Percentiles rank a stretch among this genome's conserved stretches.
Conservation (phyloP, 2,888 invertebrate genomes). For the Drosophila tripunctata region DNA sequence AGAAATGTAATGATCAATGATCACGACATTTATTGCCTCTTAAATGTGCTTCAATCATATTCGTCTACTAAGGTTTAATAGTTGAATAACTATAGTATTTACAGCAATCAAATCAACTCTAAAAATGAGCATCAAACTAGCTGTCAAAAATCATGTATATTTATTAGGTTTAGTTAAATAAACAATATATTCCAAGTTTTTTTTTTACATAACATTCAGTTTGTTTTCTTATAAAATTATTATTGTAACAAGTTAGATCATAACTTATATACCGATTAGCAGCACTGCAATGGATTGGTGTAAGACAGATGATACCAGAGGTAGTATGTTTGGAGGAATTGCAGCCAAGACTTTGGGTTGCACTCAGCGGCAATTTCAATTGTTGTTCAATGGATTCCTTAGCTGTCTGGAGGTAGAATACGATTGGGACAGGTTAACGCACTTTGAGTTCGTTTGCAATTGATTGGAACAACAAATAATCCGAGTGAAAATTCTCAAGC, state of each 20-base stretch:
- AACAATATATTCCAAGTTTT: background rate
- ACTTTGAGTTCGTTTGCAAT: conserved; percentile 56
- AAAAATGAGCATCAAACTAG: background rate
- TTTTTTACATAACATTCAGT: background rate
- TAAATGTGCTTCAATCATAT: no score
- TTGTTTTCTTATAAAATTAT: background rate
- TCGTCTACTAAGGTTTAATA: background rate
- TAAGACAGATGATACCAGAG: background rate
- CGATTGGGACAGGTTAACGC: conserved; percentile 50
- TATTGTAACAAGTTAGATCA: background rate
- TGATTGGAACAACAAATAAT: conserved; percentile 11
- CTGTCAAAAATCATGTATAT: background rate
- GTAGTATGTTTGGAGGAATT: background rate
- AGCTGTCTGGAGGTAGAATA: conserved; percentile 44
- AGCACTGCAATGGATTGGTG: conserved; percentile 19
- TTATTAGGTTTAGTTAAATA: background rate
- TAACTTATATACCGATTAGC: background rate
- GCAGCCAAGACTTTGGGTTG: background rate
- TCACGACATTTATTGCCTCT: background rate
- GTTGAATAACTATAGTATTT: background rate
- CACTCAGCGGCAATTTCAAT: conserved; percentile 4
- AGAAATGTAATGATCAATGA: background rate
- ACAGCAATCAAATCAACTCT: background rate
- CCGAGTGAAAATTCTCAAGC: background rate
- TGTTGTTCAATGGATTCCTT: conserved; percentile 51